Evolutionary conservation across 2,888 invertebrate species (phyloP), one percentile per base, ranked within the genome.

Genomic region (Eristalinus sepulchralis): DNA sequence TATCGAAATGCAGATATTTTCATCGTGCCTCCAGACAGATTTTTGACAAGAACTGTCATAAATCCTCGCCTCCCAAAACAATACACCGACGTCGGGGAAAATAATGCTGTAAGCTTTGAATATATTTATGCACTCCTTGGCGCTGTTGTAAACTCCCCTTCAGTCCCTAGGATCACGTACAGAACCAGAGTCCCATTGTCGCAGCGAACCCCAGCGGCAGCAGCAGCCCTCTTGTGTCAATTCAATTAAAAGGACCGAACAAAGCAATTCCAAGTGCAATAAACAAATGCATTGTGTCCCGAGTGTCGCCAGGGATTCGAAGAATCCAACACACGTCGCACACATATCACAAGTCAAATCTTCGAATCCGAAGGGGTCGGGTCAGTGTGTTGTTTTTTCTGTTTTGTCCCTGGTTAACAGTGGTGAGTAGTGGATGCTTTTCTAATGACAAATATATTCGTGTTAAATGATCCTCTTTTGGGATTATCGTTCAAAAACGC

Each of bases 391-490:
- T n/a, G 27, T 13, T 11, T 22, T 24, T n/a, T 20, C n/a, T 13
- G 9, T 59, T 24, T 10, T 57, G 24, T 22, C 5, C 31, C 20
- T 9, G 1, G 34, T 4, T 27, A 17, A 6, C 34, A 63, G 17
- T 11, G 33, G 9, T 62, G 60, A 2, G 13, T 11, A 9, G 55
- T 11, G 55, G 39, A 27, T 34, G 53, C 22, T 70, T 22, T 31
- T 63, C 62, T 63, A 68, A 75, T 75, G 73, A 79, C 79, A 66
- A 79, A 62, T 71, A 39, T 67, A 33, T 71, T 76, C 79, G 75
- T 84, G 83, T 79, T 64, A 79, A 79, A 71, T 64, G 78, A 79
- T 70, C 39, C 68, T 67, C 79, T 60, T 55, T 53, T 66, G 79
- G 75, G 79, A 79, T 83, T 83, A 75, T 31, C 31, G 75, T 2